phyloP scores from a whole-genome alignment of 1,140 invertebrate species.

The Zaprionus ghesquierei region DNA sequence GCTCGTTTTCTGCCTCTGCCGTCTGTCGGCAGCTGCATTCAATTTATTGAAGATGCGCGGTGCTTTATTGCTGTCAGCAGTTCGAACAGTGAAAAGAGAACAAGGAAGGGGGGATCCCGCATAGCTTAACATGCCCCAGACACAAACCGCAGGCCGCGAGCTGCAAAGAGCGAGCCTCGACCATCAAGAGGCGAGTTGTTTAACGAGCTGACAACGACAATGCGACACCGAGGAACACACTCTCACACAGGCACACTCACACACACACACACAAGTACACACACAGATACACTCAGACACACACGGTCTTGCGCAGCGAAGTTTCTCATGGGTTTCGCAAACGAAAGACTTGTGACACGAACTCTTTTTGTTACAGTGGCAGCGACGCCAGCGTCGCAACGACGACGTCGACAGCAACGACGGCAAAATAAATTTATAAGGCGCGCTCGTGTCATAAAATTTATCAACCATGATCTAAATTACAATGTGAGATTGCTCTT shows the following conservation, averaged over 20 bases:
- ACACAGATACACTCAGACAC: background rate
- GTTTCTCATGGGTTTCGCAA: slow-evolving; percentile 53
- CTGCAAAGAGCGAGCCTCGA: slow-evolving; percentile 4
- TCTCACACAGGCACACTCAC: slow-evolving; percentile 7
- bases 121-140: background rate
- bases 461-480: slow-evolving; percentile 61
- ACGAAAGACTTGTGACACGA: slow-evolving; percentile 63
- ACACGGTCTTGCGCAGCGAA: background rate
- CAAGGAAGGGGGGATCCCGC: background rate
- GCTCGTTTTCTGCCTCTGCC: slow-evolving; percentile 46
- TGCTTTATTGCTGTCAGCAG: slow-evolving; percentile 55
- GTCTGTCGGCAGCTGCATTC: slow-evolving; percentile 68
- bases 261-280: background rate
- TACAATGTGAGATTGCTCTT: slow-evolving; percentile 37
- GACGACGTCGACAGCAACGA: background rate
- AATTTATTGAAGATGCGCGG: slow-evolving; percentile 70
- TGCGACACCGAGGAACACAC: slow-evolving; percentile 33
- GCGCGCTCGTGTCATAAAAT: slow-evolving; percentile 49
- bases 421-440: slow-evolving; percentile 50
- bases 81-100: background rate
- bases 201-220: slow-evolving; percentile 44
- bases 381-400: background rate
- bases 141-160: slow-evolving; percentile 4
- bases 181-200: slow-evolving; percentile 33
- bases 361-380: slow-evolving; percentile 29